These are phyloP conservation scores for Amphiduros pacificus DNA, from an alignment of 2,888 invertebrate species.

Conservation along the genomic window DNA sequence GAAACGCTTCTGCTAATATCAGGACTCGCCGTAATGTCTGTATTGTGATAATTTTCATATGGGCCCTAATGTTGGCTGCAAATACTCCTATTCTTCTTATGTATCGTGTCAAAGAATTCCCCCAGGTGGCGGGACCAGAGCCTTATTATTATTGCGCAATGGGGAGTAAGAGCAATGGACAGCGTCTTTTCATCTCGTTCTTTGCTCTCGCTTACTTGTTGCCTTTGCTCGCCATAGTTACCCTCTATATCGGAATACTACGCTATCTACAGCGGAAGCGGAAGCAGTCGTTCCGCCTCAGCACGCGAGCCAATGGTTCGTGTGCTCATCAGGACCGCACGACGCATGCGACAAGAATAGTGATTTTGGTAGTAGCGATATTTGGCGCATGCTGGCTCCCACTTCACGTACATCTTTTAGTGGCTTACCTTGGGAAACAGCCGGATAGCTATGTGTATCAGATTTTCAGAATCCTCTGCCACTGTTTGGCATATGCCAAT, in stretches of 20 bases:
- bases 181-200: conserved; percentile 60
- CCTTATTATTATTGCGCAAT: conserved; percentile 29
- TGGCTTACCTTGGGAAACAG: conserved; percentile 21
- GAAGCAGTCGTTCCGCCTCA: conserved; percentile 69
- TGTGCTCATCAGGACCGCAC: conserved; percentile 6
- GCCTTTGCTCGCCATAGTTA: conserved; percentile 82
- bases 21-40: conserved; percentile 16
- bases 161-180: conserved; percentile 13
- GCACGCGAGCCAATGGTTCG: neutral
- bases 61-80: conserved; percentile 71
- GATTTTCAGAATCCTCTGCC: conserved; percentile 23
- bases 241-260: conserved; percentile 86
- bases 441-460: conserved; percentile 23
- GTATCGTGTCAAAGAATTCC: conserved; percentile 32
- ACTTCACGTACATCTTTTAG: conserved; percentile 66
- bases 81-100: conserved; percentile 54
- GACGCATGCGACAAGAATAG: conserved; percentile 82
- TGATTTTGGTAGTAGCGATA: conserved; percentile 85
- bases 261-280: conserved; percentile 74
- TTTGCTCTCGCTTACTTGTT: conserved; percentile 86
- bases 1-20: neutral
- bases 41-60: conserved; percentile 63
- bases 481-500: conserved; percentile 28
- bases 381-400: conserved; percentile 95
- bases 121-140: neutral